Base-by-base conservation (phyloP, 2,797 vertebrate genomes). In the Danio jaintianensis region DNA sequence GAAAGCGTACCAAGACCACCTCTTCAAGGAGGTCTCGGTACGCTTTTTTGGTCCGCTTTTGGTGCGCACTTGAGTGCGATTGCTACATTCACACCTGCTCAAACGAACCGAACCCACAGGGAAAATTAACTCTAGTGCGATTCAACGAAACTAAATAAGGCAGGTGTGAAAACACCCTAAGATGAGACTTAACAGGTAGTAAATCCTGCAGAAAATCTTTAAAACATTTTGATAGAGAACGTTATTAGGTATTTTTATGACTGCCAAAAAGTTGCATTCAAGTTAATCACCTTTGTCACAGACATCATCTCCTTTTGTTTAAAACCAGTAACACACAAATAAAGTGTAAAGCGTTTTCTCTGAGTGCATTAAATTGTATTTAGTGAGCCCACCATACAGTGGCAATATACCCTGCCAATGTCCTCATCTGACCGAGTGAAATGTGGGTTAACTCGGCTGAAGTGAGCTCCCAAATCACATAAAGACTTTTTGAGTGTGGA, bases 381-480 rank as follows among this genome's bases (percentile, higher is more conserved):
- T 69, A 52, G 48, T 7, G 16, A 69, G 4, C 29, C 45, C 36
- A 0, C 10, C 29, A 13, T 11, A 50, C 22, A 50, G 66, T 48
- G 8, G 22, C 16, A 70, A 7, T 6, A 70, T 16, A 16, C 10
- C 48, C 52, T 40, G 16, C 29, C n/a, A 18, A 40, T 70, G n/a
- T 75, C 58, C 47, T 75, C 61, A 63, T 64, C 18, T 7, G 7
- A 75, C 36, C 16, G 9, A 43, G 75, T 38, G n/a, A 75, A 64
- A 75, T 75, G n/a, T 63, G 36, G 47, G 59, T 52, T 63, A 42
- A 22, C 59, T 18, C 8, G n/a, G 8, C 59, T 42, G 48, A 42
- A 9, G 13, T 64, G 36, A n/a, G 36, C 48, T 11, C 47, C 48
- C 47, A 75, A 75, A 75, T 53, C 67, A 43, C 36, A 63, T 52